Base-by-base conservation (phyloP, 2,888 invertebrate species). In the Chrysotoxum bicinctum region DNA sequence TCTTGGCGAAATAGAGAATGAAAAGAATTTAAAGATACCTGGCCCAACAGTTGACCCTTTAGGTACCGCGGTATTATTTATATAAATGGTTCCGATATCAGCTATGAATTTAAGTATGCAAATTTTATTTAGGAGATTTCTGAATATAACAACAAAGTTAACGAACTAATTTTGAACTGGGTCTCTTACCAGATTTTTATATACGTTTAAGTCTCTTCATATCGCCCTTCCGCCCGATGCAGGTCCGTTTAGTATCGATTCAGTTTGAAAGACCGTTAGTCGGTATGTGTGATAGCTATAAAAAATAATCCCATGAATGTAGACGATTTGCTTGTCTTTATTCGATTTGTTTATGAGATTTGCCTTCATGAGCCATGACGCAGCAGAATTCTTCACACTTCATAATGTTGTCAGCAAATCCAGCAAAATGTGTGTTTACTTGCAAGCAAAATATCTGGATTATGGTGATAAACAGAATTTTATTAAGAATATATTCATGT, bases 321-420 rank as follows among this genome's bases (percentile, higher is more conserved):
- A 21, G 58, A 35, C 19, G 54, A 60, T 78, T 79, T 78, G 60
- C 52, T 85, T 76, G 72, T 56, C 75, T 58, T 70, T 52, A 84
- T 69, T 84, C 75, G 70, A 84, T 79, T 79, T 84, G 79, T 56
- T 84, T 82, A 82, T 72, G 72, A 50, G 76, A 82, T 82, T 72
- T 72, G 40, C 60, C 60, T 75, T 58, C 56, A 52, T 75, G 74
- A 75, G 70, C 58, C 56, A 52, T 75, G 74, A 75, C 64, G 58
- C 74, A 75, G 70, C 70, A 79, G 52, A 84, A 75, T 75, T 75
- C 66, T 72, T 84, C 52, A 32, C 75, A 84, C 75, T 74, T 83
- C 74, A 75, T 52, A 62, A 79, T 64, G 66, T 73, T 79, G 72
- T 74, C 70, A 75, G 74, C 74, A 64, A 64, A 74, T 78, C 69